Conservation (phyloP, 2,113 vertebrate species). For the Psettodes erumei region DNA sequence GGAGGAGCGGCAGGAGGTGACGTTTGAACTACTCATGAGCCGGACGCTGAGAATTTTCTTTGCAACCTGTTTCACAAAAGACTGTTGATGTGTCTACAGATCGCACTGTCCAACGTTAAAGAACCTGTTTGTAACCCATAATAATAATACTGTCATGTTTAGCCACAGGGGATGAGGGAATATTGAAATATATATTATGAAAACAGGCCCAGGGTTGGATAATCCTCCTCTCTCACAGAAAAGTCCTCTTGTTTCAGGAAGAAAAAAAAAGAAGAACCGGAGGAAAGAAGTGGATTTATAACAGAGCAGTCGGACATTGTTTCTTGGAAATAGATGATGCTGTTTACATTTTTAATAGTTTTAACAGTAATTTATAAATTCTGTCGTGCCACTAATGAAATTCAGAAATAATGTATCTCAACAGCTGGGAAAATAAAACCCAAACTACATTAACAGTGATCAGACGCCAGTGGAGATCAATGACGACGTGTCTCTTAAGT, state of each 20-base stretch:
- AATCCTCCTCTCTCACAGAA: neutral
- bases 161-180: neutral
- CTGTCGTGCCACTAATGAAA: neutral
- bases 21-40: constrained; percentile 9
- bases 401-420: neutral
- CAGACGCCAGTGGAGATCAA: neutral
- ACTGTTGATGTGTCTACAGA: neutral
- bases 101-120: neutral
- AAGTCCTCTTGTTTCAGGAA: neutral
- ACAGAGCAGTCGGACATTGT: no score
- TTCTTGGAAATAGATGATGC: neutral
- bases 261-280: neutral
- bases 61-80: neutral
- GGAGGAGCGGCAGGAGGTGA: constrained; percentile 60
- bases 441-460: neutral
- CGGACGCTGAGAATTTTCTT: neutral
- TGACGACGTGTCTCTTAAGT: neutral
- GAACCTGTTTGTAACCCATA: neutral
- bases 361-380: neutral
- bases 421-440: neutral
- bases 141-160: neutral
- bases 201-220: neutral
- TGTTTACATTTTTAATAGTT: neutral
- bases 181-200: neutral
- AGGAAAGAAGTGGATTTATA: neutral